These are phyloP conservation scores for Diuraphis noxia DNA, from an alignment of 1,140 invertebrate species.

Conservation along the genomic window DNA sequence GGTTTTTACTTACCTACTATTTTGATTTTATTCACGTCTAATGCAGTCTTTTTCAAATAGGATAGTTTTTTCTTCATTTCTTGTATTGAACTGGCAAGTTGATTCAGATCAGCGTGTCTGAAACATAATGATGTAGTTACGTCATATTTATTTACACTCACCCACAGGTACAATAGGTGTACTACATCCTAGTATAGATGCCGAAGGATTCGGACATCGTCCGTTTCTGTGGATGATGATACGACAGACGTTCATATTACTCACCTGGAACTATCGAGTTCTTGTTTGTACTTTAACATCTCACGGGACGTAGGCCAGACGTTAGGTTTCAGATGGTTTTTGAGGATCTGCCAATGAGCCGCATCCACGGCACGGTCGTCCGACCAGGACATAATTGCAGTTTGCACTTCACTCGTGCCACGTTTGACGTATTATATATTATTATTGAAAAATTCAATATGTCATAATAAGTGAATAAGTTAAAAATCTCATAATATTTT, in stretches of 20 bases:
- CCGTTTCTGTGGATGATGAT: neutral
- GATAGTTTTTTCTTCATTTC: slow-evolving; percentile 25
- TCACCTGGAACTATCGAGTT: slow-evolving; percentile 29
- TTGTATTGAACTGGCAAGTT: slow-evolving; percentile 19
- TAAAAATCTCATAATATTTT: neutral
- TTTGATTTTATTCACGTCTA: slow-evolving; percentile 34
- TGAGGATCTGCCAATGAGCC: slow-evolving; percentile 32
- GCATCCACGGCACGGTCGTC: slow-evolving; percentile 25
- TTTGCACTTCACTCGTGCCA: neutral
- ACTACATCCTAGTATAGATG: neutral
- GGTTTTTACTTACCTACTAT: neutral
- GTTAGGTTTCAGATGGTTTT: slow-evolving; percentile 38
- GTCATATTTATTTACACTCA: neutral
- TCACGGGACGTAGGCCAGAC: neutral
- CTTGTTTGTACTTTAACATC: slow-evolving; percentile 37
- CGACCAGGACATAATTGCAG: slow-evolving; percentile 26
- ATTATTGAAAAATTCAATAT: neutral
- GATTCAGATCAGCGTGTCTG: slow-evolving; percentile 42
- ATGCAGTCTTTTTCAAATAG: slow-evolving; percentile 35
- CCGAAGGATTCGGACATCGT: neutral
- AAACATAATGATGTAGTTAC: neutral
- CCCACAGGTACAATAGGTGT: neutral
- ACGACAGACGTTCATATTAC: neutral
- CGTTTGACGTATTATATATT: neutral
- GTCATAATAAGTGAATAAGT: neutral